Percentiles rank a stretch among this genome's conserved stretches.
Conservation (phyloP, 2,113 vertebrate species). For the Microtus ochrogaster region DNA sequence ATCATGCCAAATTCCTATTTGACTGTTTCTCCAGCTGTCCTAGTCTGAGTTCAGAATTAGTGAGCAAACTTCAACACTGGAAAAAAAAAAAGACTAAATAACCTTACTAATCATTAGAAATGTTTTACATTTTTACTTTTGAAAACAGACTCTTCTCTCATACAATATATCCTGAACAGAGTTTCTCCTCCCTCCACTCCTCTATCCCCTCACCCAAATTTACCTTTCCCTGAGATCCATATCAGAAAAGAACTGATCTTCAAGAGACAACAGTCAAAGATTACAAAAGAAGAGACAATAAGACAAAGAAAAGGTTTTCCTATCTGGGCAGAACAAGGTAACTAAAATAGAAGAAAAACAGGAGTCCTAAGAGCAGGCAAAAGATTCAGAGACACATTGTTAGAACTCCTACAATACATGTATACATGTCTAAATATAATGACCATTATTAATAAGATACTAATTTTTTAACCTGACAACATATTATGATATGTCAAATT, state of each 20-base stretch:
- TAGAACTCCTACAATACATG: background rate
- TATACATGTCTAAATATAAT: background rate
- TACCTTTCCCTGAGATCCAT: background rate
- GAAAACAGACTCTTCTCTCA: background rate
- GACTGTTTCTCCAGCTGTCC: background rate
- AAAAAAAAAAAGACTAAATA: background rate
- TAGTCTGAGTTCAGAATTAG: constrained; percentile 21
- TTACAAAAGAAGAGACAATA: background rate
- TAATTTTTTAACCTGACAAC: background rate
- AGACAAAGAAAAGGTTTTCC: accelerated
- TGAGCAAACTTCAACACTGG: background rate
- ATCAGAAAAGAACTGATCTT: background rate
- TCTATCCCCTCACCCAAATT: accelerated
- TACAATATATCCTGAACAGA: background rate
- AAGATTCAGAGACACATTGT: background rate
- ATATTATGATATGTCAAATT: background rate
- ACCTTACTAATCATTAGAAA: background rate
- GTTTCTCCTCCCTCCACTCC: background rate
- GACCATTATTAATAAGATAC: background rate
- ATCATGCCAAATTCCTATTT: background rate
- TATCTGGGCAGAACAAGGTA: too few species aligned
- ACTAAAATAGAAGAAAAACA: background rate
- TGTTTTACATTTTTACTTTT: background rate
- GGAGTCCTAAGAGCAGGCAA: background rate
- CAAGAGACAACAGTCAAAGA: background rate